Conservation (phyloP, 2,797 vertebrate species). For the Calcarius lapponicus region DNA sequence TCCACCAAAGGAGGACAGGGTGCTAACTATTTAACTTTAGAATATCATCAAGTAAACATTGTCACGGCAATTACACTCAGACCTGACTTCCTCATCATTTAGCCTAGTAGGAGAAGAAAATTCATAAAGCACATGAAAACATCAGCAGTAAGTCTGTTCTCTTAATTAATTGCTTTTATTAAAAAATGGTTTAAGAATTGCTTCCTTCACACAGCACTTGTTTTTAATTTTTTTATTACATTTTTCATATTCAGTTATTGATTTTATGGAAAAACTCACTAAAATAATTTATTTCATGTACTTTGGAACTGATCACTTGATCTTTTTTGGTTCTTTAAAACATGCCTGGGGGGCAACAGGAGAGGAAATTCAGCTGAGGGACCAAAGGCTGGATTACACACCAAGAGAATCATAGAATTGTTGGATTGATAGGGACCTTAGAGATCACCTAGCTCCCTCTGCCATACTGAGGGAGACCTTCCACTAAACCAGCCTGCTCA, state of each 20-base stretch:
- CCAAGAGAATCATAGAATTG: not conserved
- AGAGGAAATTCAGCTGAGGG: not conserved
- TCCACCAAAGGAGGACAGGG: not conserved
- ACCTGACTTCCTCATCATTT: not conserved
- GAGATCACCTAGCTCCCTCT: not conserved
- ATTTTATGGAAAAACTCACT: not conserved
- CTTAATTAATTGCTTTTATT: not conserved
- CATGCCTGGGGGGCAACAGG: rapidly evolving
- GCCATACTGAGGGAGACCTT: not conserved
- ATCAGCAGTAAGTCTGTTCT: not conserved
- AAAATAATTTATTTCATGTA: not conserved
- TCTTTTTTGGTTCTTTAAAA: not conserved
- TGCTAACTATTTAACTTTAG: not conserved
- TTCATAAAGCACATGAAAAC: not conserved
- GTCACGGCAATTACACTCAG: not conserved
- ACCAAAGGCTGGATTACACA: not conserved
- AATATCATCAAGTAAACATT: not conserved
- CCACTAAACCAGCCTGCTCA: not conserved
- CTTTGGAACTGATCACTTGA: not conserved
- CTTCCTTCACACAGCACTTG: not conserved
- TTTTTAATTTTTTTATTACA: not conserved
- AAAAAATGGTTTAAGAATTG: not conserved
- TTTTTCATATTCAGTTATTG: not conserved
- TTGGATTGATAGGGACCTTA: not conserved
- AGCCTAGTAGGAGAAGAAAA: not conserved